phyloP scores from a whole-genome alignment of 2,113 vertebrate genomes.

The Plectropomus leopardus region DNA sequence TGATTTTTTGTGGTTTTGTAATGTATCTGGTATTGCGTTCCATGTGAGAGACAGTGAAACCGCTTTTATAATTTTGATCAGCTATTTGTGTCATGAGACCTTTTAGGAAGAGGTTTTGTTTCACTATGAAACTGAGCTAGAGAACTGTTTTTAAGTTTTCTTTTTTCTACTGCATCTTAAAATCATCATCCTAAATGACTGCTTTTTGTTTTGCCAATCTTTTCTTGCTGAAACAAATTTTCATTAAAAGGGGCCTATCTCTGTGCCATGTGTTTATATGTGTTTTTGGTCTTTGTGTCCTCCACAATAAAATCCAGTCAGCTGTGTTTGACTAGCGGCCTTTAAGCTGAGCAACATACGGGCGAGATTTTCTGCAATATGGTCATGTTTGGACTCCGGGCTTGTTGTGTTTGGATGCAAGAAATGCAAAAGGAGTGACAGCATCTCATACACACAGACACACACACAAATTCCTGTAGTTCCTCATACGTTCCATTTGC shows the following conservation, averaged over 20 bases:
- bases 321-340: constrained; percentile 51
- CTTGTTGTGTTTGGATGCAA: constrained; percentile 24
- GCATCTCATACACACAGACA: neutral
- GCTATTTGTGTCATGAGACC: neutral
- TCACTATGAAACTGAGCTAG: too few species aligned
- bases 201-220: neutral
- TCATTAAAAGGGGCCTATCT: constrained; percentile 18
- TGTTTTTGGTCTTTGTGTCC: constrained; percentile 12
- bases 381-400: constrained; percentile 43
- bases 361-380: constrained; percentile 57
- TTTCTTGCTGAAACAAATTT: neutral
- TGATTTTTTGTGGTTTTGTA: too few species aligned
- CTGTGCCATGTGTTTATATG: neutral
- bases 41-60: too few species aligned
- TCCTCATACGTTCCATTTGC: neutral
- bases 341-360: constrained; percentile 48
- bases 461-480: neutral
- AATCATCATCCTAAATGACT: neutral
- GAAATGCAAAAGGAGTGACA: constrained; percentile 28
- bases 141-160: too few species aligned
- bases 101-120: neutral
- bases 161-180: neutral
- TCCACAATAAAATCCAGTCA: constrained; percentile 32
- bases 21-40: too few species aligned
- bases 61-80: neutral